These are phyloP conservation scores for Hippocampus comes DNA, from an alignment of 2,113 vertebrate genomes.

Conservation along the genomic window DNA sequence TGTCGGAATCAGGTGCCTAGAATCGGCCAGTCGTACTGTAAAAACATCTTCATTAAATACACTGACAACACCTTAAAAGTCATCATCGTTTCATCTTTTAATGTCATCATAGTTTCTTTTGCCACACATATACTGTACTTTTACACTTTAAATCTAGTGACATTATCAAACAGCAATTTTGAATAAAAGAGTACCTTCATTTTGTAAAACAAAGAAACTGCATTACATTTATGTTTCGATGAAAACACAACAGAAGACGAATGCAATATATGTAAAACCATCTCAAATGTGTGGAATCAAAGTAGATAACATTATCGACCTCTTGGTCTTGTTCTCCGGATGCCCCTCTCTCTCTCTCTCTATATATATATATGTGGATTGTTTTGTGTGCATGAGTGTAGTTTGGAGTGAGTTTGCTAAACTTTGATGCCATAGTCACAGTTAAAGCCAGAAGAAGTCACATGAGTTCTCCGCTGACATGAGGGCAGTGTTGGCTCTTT, in stretches of 20 bases:
- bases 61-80: slow-evolving; percentile 24
- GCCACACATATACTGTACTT: slow-evolving; percentile 57
- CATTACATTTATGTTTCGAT: slow-evolving; percentile 27
- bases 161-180: slow-evolving; percentile 68
- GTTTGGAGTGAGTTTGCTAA: slow-evolving; percentile 20
- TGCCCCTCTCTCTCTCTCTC: not conserved
- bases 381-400: not conserved
- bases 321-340: slow-evolving; percentile 12
- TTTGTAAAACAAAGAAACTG: slow-evolving; percentile 32
- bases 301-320: slow-evolving; percentile 16
- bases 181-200: slow-evolving; percentile 45
- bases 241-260: slow-evolving; percentile 38
- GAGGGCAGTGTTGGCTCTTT: slow-evolving; percentile 44
- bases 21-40: not conserved
- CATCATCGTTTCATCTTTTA: slow-evolving; percentile 54
- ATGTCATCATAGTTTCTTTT: slow-evolving; percentile 54
- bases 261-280: slow-evolving; percentile 17
- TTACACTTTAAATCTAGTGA: slow-evolving; percentile 62
- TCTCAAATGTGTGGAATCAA: slow-evolving; percentile 27
- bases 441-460: slow-evolving; percentile 50
- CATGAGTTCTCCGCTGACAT: slow-evolving; percentile 24
- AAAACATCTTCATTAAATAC: not conserved
- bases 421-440: slow-evolving; percentile 48
- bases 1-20: no score
- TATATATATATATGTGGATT: not conserved